Conservation (phyloP, 2,888 invertebrate species). For the Podotricha telesiphe region DNA sequence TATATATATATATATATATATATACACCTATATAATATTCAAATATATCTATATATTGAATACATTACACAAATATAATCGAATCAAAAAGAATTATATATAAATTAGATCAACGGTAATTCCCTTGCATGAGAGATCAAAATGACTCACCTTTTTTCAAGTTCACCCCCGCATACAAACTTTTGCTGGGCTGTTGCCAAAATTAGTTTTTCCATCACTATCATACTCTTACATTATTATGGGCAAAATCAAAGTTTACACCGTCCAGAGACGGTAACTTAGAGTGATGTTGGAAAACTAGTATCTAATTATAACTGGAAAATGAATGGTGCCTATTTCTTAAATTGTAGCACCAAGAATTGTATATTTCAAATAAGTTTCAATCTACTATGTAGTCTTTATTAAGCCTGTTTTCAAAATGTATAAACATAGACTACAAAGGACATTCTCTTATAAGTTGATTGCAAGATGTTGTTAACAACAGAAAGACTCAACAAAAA, state of each 20-base stretch:
- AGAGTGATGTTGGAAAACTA: too few species aligned
- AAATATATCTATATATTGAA: too few species aligned
- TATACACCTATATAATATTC: too few species aligned
- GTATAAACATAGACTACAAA: background rate
- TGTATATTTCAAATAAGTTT: slow-evolving; percentile 1
- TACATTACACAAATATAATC: too few species aligned
- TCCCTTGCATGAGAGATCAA: background rate
- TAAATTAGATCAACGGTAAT: slow-evolving; percentile 11
- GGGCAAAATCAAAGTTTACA: background rate
- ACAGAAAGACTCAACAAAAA: background rate
- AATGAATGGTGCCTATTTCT: too few species aligned
- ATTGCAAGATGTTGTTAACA: too few species aligned
- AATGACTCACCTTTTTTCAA: slow-evolving; percentile 2
- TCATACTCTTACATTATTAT: slow-evolving; percentile 3
- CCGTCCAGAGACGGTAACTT: background rate
- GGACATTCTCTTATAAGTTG: background rate
- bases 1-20: too few species aligned
- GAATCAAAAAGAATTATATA: background rate
- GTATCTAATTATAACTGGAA: too few species aligned
- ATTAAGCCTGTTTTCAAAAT: background rate
- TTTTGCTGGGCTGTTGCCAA: slow-evolving; percentile 9
- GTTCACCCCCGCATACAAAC: background rate
- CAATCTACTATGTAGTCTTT: background rate
- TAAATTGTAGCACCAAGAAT: background rate
- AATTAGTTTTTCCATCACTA: background rate